Evolutionary conservation across 2,113 vertebrate genomes (phyloP), one percentile per base, ranked within the genome.

Genomic region (Cottus gobio): DNA sequence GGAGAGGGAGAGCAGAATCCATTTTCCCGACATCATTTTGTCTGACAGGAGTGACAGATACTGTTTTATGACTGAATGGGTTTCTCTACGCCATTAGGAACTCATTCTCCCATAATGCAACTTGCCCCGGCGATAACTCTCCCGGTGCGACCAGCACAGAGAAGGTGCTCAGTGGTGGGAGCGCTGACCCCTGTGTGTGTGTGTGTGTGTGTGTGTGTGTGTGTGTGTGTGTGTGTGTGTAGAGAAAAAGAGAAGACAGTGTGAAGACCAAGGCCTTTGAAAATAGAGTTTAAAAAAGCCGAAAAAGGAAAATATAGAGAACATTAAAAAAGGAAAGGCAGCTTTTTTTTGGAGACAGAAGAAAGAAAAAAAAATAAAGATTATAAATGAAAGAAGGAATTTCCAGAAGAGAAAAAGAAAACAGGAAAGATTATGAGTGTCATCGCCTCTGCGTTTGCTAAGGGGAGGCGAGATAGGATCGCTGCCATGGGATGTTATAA

Each of bases 11-110:
- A 80, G 78, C 80, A 76, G 74, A 83, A 90, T 87, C 81, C 75
- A 86, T 86, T 91, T 90, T 74, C 64, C 60, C 28, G 54, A 92
- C 87, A 85, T 93, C 85, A 92, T 92, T 91, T 92, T 75, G 77
- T 85, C 87, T 92, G 91, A 90, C 92, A 92, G 91, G 46, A 89
- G 77, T 93, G 92, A 92, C 92, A 92, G 87, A 90, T 90, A 89
- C 82, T 89, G 90, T 92, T 93, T 93, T 91, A 93, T 93, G 92
- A 93, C 89, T 91, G 90, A 93, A 86, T 88, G 85, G 82, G 67
- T 92, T 91, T 85, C 88, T 90, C 83, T 76, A 85, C 64, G 56
- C 91, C 85, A 87, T 91, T 89, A 91, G 76, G 79, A 90, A 90
- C 92, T 93, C 90, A 83, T 86, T 87, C 88, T 92, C 92, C 92